phyloP scores from a whole-genome alignment of 2,888 invertebrate genomes.

The Argynnis bischoffii region DNA sequence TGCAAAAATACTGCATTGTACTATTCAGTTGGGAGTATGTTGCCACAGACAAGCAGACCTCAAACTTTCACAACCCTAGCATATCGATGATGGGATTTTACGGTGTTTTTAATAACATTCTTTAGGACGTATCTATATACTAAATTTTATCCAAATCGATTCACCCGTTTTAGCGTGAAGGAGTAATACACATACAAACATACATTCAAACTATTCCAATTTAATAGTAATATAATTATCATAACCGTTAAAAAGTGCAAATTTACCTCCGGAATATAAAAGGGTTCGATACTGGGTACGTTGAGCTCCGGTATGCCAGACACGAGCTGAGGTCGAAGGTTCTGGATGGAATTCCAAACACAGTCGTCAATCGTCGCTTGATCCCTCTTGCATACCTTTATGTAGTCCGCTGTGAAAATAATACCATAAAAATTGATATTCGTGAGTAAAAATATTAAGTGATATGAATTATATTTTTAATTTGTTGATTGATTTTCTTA shows the following conservation, averaged over 20 bases:
- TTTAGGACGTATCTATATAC: too few relatives aligned
- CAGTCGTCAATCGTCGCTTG: constrained; percentile 85
- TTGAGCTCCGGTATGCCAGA: constrained; percentile 86
- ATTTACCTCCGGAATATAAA: constrained; percentile 83
- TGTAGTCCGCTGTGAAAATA: constrained; percentile 81
- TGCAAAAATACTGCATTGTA: too few relatives aligned
- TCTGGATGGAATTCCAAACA: constrained; percentile 83
- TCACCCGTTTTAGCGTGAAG: neutral
- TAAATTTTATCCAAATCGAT: too few relatives aligned
- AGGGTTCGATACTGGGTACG: constrained; percentile 87
- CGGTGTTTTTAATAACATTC: too few relatives aligned
- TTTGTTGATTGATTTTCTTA: too few relatives aligned
- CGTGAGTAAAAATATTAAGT: too few relatives aligned
- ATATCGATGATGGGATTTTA: too few relatives aligned
- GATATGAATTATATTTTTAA: too few relatives aligned
- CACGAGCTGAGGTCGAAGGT: constrained; percentile 79
- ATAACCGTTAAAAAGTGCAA: neutral
- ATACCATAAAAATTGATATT: neutral
- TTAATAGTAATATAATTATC: neutral
- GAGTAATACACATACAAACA: too few relatives aligned
- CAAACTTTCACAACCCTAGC: too few relatives aligned
- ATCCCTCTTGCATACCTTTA: constrained; percentile 85
- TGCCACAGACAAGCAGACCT: too few relatives aligned
- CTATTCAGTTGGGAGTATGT: too few relatives aligned
- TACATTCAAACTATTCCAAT: neutral